A percentile compares a stretch with the other conserved stretches of the same genome.
Conservation (phyloP, 2,888 invertebrate genomes). For the Carabus problematicus region DNA sequence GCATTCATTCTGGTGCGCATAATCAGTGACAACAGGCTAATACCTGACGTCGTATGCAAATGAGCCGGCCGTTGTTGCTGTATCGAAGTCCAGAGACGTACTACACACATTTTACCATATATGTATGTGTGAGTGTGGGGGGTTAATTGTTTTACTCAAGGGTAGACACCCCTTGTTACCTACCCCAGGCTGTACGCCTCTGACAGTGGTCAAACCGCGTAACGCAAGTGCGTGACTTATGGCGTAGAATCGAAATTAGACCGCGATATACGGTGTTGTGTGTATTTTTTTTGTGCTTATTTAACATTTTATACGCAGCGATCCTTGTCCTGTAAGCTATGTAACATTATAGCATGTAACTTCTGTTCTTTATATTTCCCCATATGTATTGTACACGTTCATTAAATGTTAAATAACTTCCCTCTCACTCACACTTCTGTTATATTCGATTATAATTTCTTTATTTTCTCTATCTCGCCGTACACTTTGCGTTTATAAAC, state of each 20-base stretch:
- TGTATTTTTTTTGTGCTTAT: constrained; percentile 39
- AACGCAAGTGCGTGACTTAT: constrained; percentile 37
- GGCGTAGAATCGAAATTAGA: constrained; percentile 33
- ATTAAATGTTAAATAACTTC: constrained; percentile 27
- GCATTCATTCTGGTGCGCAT: constrained; percentile 12
- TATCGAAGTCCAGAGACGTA: constrained; percentile 13
- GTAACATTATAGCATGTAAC: background rate
- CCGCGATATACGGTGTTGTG: constrained; percentile 16
- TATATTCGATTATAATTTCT: no score
- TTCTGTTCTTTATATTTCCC: background rate
- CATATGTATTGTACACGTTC: constrained; percentile 18
- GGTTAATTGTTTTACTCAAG: no score
- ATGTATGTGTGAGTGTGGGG: no score
- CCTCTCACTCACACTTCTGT: background rate
- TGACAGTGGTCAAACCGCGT: constrained; percentile 3
- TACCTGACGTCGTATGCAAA: constrained; percentile 19
- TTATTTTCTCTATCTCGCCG: no score
- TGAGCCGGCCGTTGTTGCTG: background rate
- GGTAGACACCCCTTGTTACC: no score
- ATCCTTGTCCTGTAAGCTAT: constrained; percentile 8
- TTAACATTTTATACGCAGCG: constrained; percentile 32
- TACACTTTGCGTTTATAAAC: no score
- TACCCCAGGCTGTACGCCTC: no score
- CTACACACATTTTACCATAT: background rate
- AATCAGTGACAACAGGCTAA: background rate